These are phyloP conservation scores for Cavia aperea DNA, from an alignment of 2,113 vertebrate genomes.

Conservation along the genomic window DNA sequence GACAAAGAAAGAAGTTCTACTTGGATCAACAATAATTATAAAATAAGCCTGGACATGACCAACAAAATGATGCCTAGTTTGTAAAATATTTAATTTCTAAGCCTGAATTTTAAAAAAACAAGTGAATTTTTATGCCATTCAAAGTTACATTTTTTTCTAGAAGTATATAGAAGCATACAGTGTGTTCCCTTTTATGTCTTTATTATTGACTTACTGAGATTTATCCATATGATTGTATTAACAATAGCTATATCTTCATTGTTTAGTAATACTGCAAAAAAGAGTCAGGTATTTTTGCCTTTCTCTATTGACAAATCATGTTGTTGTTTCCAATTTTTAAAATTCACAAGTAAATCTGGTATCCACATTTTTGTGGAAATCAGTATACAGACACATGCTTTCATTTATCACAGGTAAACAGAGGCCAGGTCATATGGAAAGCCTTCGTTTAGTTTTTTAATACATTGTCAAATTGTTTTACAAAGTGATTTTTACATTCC, in stretches of 20 bases:
- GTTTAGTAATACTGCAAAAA: background rate
- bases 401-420: background rate
- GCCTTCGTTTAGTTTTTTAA: background rate
- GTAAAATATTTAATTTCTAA: background rate
- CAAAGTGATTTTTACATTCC: background rate
- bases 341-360: background rate
- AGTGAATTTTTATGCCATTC: background rate
- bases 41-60: rapidly evolving
- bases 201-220: background rate
- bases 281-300: background rate
- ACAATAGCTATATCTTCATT: background rate
- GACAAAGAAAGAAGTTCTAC: background rate
- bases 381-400: background rate
- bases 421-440: background rate
- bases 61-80: rapidly evolving
- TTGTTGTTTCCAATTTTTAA: background rate
- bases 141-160: background rate
- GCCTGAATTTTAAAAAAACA: background rate
- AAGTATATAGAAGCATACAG: background rate
- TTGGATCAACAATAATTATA: background rate
- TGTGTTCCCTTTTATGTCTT: background rate
- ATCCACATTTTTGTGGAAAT: background rate
- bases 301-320: background rate
- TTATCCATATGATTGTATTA: rapidly evolving
- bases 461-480: background rate